Base-by-base conservation (phyloP, 1,140 invertebrate genomes). In the Drosophila pachea region DNA sequence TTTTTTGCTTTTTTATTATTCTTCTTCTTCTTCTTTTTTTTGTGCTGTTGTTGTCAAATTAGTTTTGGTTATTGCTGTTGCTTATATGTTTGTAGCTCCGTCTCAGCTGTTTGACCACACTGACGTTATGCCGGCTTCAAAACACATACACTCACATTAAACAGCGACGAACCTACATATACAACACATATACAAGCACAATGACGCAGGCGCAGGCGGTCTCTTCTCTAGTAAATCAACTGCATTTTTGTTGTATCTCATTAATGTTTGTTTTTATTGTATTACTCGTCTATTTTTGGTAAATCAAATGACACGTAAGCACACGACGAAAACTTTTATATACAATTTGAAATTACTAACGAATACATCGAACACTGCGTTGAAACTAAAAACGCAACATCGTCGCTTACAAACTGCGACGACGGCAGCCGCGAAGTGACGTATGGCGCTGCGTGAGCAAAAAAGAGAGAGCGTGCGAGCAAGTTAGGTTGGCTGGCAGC, bases 201-300 rank as follows among this genome's bases (percentile, higher is more conserved):
- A 42, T 53, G 55, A 61, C 68, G 56, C 68, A 67, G 43, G 68
- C 63, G 64, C 64, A 56, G 11, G 33, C 55, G 40, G 49, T 36
- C 31, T 16, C 14, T 22, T 62, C 33, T 43, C 48, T 47, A 66
- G 9, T 49, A 35, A 49, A 49, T 49, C 47, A 43, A 31, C 47
- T 50, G 65, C 49, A 52, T 55, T 62, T 8, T 56, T 33, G 16
- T 40, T 16, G 2, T 12, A 9, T 14, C 12, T 49, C 6, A 2
- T 60, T 48, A n/a, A 32, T 32, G 22, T 3, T 14, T 33, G 3
- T 50, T 6, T 36, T 38, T n/a, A 31, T 42, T 7, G 43, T 53
- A 59, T 65, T 65, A 64, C 32, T 69, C 52, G 47, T 52, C 67
- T 69, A 65, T 70, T 70, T 62, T 71, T 58, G 55, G 54, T 31